Evolutionary conservation across 2,113 vertebrate species (phyloP).

Genomic region (Ellobius talpinus): DNA sequence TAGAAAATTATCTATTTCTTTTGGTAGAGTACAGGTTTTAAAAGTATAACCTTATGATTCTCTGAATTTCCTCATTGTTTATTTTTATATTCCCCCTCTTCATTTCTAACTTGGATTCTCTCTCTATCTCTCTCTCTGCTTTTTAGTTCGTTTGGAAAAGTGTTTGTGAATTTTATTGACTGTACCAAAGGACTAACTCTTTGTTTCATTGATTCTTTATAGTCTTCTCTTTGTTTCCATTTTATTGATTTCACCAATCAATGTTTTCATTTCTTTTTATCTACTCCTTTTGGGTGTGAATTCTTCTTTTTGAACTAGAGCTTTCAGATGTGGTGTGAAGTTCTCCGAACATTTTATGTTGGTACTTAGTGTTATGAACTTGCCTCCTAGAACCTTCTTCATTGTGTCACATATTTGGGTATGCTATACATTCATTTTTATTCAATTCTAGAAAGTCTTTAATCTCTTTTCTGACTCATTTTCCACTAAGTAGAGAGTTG

Average conservation of each 20-base stretch:
- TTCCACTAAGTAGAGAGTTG: not conserved
- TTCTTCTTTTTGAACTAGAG: not conserved
- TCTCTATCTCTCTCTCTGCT: not conserved
- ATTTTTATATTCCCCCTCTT: not conserved
- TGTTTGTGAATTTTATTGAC: not conserved
- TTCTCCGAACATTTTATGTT: not conserved
- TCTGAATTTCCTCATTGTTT: not conserved
- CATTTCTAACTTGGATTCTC: not conserved
- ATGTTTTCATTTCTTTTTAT: not conserved
- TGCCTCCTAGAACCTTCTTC: not conserved
- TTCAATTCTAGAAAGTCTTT: not conserved
- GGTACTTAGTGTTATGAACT: not conserved
- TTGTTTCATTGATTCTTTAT: not conserved
- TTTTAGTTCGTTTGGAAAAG: not conserved
- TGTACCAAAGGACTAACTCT: not conserved
- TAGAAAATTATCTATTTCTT: not conserved
- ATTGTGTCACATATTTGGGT: not conserved
- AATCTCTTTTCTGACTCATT: not conserved
- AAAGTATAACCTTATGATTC: not conserved
- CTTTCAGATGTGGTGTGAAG: not conserved
- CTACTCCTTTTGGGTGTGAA: not conserved
- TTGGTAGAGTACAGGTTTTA: not conserved
- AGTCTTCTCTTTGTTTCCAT: not conserved
- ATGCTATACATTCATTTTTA: not conserved
- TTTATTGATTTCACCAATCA: not conserved